Base-by-base conservation (phyloP, 2,797 vertebrate genomes). In the Astyanax mexicanus region DNA sequence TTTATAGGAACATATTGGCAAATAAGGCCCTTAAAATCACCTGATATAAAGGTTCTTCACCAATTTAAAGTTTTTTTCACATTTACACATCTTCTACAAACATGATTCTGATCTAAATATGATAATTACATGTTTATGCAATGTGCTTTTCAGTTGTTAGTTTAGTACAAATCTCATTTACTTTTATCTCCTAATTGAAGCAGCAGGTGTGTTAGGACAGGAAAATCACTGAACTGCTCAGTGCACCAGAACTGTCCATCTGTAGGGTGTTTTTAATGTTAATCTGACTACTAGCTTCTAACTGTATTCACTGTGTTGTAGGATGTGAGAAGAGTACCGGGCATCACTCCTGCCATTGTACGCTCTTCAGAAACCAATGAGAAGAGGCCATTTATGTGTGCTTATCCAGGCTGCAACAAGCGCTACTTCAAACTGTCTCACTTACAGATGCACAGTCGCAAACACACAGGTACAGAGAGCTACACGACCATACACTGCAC, bases 391-490 rank as follows among this genome's bases (percentile, higher is more conserved):
- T 99, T 98, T 91, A 98, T 99, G 97, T 99, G 98, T 0, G 95
- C 96, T 1, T 98, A 98, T 84, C 97, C 97, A 0, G 98, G 98
- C 69, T 99, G 98, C 86, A 99, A 98, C 93, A 99, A 99, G 89
- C 90, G 97, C 90, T 99, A 99, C 90, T 99, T 99, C 86, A 99
- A 99, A 87, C 86, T 98, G 86, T 99, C 98, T 70, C 97, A 99
- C 75, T 80, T 99, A 84, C 98, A 99, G 93, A 98, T 98, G 97
- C 98, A 99, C 78, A 94, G 97, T 88, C 95, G 98, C 80, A 99
- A 99, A 91, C 98, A 99, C 91, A 99, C 97, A 92, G 98, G 98
- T 99, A 89, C 93, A 32, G 23, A 45, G 27, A 17, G 54, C 27
- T 32, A 17, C 52, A 52, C 38, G 40, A 6, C n/a, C 13, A 11